Evolutionary conservation across 2,888 invertebrate species (phyloP).

Genomic region (Caenorhabditis doughertyi): DNA sequence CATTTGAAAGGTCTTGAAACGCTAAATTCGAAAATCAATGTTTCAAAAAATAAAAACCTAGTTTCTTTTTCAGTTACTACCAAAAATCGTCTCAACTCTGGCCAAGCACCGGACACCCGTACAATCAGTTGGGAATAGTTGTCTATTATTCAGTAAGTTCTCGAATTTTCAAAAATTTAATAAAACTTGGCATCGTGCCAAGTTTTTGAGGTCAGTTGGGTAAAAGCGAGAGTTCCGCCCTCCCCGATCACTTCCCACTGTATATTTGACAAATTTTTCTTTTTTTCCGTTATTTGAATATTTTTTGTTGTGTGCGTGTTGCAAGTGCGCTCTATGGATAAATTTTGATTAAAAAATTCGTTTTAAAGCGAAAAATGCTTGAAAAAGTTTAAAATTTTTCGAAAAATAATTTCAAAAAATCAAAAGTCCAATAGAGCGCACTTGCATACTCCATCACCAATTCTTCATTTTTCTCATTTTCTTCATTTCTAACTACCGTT

Average conservation of each 20-base stretch:
- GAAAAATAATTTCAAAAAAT: no score
- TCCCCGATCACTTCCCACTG: neutral
- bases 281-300: neutral
- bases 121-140: constrained; percentile 94
- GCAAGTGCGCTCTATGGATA: neutral
- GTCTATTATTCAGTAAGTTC: constrained; percentile 85
- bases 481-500: no score
- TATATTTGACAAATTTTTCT: no score
- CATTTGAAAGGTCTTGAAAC: no score
- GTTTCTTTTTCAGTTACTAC: constrained; percentile 87
- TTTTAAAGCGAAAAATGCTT: no score
- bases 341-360: no score
- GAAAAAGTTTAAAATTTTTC: no score
- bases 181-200: neutral
- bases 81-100: constrained; percentile 94
- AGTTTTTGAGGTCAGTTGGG: constrained; percentile 13
- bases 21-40: no score
- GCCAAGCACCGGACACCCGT: constrained; percentile 95
- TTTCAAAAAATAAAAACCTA: no score
- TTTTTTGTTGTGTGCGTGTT: neutral
- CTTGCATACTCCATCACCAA: neutral
- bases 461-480: constrained; percentile 6
- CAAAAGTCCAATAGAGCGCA: constrained; percentile 5
- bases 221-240: constrained; percentile 14
- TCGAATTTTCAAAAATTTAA: neutral